Evolutionary conservation across 2,797 vertebrate genomes (phyloP).

Genomic region (Acrossocheilus wenchowensis): DNA sequence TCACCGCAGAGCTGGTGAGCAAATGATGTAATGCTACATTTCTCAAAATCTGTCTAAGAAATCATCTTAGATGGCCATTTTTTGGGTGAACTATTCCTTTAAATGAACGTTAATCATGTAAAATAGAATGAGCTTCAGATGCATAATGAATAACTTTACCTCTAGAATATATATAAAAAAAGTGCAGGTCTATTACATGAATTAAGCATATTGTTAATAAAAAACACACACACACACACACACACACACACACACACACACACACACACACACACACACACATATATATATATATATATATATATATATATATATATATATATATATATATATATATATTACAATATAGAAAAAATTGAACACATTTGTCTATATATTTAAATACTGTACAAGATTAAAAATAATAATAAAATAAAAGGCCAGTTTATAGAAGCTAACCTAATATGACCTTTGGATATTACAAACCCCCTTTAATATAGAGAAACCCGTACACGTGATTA

Average conservation of each 20-base stretch:
- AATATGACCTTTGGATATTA: background rate
- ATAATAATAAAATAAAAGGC: background rate
- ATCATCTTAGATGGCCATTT: background rate
- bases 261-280: too few relatives aligned
- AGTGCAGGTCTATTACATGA: background rate
- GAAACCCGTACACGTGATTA: background rate
- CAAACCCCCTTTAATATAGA: background rate
- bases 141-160: background rate
- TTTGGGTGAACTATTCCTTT: too few relatives aligned
- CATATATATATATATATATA: too few relatives aligned
- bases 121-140: background rate
- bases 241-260: too few relatives aligned
- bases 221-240: too few relatives aligned
- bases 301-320: background rate
- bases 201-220: background rate
- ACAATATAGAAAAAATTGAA: too few relatives aligned
- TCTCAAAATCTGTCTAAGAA: too few relatives aligned
- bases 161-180: background rate
- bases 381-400: background rate
- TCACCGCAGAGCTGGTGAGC: background rate
- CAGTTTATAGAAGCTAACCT: background rate
- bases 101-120: background rate
- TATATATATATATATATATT: background rate
- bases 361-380: background rate
- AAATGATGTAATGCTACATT: background rate